A percentile compares a stretch with the other conserved stretches of the same genome.
These are phyloP conservation scores for Melanotaenia pygmaea DNA, from an alignment of 2,797 vertebrate genomes.

Conservation along the genomic window DNA sequence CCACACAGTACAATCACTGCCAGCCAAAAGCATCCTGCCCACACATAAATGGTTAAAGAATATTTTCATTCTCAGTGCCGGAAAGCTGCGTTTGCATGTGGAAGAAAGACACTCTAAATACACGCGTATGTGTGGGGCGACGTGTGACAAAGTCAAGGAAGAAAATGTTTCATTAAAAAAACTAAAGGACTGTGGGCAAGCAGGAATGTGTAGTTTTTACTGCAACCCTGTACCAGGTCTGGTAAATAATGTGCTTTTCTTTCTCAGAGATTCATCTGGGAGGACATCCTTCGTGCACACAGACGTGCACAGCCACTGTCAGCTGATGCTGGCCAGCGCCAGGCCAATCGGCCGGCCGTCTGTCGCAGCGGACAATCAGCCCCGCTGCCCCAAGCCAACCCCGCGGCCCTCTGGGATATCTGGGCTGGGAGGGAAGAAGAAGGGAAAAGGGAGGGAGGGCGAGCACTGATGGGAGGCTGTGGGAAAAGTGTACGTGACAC, in stretches of 20 bases:
- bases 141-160: too few species aligned
- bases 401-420: conserved; percentile 57
- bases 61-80: too few species aligned
- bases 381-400: conserved; percentile 51
- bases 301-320: conserved; percentile 25
- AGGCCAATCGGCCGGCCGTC: conserved; percentile 40
- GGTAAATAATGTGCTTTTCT: conserved; percentile 9
- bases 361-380: conserved; percentile 59
- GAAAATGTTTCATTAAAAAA: too few species aligned
- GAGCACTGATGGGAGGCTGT: conserved; percentile 41
- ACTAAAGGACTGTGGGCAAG: too few species aligned
- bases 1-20: too few species aligned
- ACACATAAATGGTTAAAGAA: too few species aligned
- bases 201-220: too few species aligned
- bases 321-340: conserved; percentile 62
- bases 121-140: too few species aligned
- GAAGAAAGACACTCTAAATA: too few species aligned
- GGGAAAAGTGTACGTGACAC: conserved; percentile 72
- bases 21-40: too few species aligned
- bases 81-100: too few species aligned
- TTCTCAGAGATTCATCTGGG: background rate
- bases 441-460: conserved; percentile 18
- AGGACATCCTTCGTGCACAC: conserved; percentile 27
- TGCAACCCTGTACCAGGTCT: background rate
- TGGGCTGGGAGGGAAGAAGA: conserved; percentile 32